Evolutionary conservation across 2,888 invertebrate genomes (phyloP), one percentile per base, ranked within the genome.

Genomic region (Thymelicus sylvestris): DNA sequence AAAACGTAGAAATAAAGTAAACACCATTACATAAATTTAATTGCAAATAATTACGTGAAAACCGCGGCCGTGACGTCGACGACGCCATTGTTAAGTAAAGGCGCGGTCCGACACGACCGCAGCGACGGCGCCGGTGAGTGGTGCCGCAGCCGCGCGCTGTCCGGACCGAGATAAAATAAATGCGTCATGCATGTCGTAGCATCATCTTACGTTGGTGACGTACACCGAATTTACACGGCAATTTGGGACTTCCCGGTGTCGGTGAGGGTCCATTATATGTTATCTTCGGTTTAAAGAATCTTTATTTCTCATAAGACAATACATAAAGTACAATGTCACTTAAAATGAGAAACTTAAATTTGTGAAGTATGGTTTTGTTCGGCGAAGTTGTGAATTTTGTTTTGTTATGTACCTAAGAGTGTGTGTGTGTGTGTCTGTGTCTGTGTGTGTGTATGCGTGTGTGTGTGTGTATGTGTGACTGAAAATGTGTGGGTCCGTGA

Each of bases 11-110:
- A 79, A 79, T 75, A 77, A 84, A 79, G 83, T 84, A 87, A 88
- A 91, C 86, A 89, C 82, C 83, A 86, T 87, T 85, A 86, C 84
- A 89, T 87, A 84, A 85, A 88, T 84, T 88, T 89, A 91, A 91
- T 91, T 88, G 86, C 72, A 84, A 81, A 85, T 88, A 89, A 90
- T 90, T 86, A 84, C 87, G 86, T 82, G 82, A 86, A 87, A 86
- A 87, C 86, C 86, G 82, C 86, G 83, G 74, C 78, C 72, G 81
- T 87, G 90, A 88, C 88, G 88, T 84, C 76, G 31, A 12, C 73
- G 76, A 69, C 75, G 80, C 59, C 69, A 64, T 64, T 64, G 64
- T 76, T 80, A 81, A 41, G 7, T 72, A 59, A 74, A 61, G 75
- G 74, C 71, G 50, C 72, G 24, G 57, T 68, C 67, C 62, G 74